Evolutionary conservation across 2,113 vertebrate genomes (phyloP).

Genomic region (Chascanopsetta lugubris): DNA sequence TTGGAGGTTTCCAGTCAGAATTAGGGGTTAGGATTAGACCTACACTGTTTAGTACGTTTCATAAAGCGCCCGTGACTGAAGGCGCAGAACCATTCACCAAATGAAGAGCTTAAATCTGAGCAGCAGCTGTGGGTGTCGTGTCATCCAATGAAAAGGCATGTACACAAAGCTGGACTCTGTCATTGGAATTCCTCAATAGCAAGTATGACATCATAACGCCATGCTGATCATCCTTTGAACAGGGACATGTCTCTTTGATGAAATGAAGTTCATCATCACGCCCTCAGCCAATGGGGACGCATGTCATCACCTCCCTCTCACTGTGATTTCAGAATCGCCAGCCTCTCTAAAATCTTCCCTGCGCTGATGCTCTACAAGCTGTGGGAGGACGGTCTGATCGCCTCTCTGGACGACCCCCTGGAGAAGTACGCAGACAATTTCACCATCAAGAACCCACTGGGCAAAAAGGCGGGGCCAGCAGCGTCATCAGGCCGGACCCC

Average conservation of each 20-base stretch:
- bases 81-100: conserved; percentile 30
- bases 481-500: conserved; percentile 57
- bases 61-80: conserved; percentile 12
- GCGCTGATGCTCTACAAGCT: conserved; percentile 91
- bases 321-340: conserved; percentile 83
- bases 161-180: background rate
- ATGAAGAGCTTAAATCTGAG: conserved; percentile 26
- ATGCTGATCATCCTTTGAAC: no score
- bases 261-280: no score
- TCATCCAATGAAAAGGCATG: background rate
- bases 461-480: conserved; percentile 56
- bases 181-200: background rate
- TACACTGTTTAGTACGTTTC: background rate
- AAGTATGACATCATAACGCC: background rate
- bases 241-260: no score
- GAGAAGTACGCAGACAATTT: conserved; percentile 85
- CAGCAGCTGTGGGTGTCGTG: background rate
- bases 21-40: conserved; percentile 31
- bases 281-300: no score
- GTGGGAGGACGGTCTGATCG: conserved; percentile 89
- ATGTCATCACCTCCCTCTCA: background rate
- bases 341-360: conserved; percentile 92
- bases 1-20: conserved; percentile 19
- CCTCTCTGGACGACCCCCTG: conserved; percentile 88
- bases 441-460: conserved; percentile 89